Percentiles rank a stretch among this genome's conserved stretches.
Conservation (phyloP, 1,140 invertebrate species). For the Drosophila sulfurigaster region DNA sequence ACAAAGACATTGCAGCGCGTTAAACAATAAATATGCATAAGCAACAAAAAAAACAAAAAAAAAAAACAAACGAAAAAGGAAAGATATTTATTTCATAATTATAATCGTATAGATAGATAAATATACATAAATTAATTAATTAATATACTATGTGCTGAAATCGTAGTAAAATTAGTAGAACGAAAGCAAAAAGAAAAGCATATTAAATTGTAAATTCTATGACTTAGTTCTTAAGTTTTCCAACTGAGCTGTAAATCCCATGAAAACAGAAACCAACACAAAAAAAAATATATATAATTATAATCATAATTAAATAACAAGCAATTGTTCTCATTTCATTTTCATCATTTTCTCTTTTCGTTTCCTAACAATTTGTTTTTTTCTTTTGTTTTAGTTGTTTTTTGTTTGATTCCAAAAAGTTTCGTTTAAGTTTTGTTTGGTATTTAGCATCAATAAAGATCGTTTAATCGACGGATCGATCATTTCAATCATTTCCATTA, state of each 20-base stretch:
- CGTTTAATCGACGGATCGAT: slow-evolving; percentile 5
- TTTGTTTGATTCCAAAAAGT: slow-evolving; percentile 16
- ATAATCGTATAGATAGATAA: slow-evolving; percentile 12
- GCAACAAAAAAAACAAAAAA: slow-evolving; percentile 11
- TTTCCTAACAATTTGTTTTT: slow-evolving; percentile 18
- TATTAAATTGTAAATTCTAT: slow-evolving; percentile 66
- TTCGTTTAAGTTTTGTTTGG: slow-evolving; percentile 27
- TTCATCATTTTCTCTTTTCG: slow-evolving; percentile 15
- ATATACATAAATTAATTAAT: slow-evolving; percentile 40
- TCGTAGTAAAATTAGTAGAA: slow-evolving; percentile 54
- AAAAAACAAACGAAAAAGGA: slow-evolving; percentile 3
- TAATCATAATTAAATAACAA: slow-evolving; percentile 20
- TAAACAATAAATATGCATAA: slow-evolving; percentile 40
- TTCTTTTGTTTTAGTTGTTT: too few relatives aligned
- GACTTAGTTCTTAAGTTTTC: slow-evolving; percentile 76
- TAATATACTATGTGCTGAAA: slow-evolving; percentile 54
- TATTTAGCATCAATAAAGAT: slow-evolving; percentile 37
- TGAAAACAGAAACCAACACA: slow-evolving; percentile 16
- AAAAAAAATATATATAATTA: slow-evolving; percentile 14
- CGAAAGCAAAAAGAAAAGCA: slow-evolving; percentile 51
- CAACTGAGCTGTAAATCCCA: slow-evolving; percentile 21
- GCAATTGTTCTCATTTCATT: slow-evolving; percentile 7
- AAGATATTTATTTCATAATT: slow-evolving; percentile 10
- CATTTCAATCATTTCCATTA: slow-evolving; percentile 18
- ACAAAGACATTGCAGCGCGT: slow-evolving; percentile 39